Percentiles rank a stretch among this genome's conserved stretches.
These are phyloP conservation scores for Sorex maritimensis DNA, from an alignment of 2,797 vertebrate species.

Conservation along the genomic window DNA sequence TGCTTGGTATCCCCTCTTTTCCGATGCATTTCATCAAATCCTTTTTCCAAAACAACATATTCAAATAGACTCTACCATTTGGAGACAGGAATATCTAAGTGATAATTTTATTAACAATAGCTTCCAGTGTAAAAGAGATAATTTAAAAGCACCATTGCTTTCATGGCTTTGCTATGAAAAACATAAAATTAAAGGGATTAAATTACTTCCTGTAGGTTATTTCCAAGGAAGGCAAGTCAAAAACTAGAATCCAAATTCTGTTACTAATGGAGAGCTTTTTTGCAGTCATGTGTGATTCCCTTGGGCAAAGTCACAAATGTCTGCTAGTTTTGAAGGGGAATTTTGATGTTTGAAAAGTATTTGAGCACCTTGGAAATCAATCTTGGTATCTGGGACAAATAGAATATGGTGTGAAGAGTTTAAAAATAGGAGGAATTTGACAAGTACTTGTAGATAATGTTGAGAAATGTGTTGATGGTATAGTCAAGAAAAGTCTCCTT, in stretches of 20 bases:
- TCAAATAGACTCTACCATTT: constrained; percentile 35
- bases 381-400: neutral
- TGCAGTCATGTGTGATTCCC: neutral
- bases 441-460: neutral
- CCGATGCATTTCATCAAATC: neutral
- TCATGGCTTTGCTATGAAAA: neutral
- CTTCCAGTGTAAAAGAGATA: neutral
- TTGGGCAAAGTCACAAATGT: neutral
- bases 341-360: constrained; percentile 29
- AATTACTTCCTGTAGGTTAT: neutral
- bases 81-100: neutral
- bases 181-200: neutral
- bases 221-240: constrained; percentile 7
- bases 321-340: neutral
- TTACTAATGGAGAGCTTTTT: neutral
- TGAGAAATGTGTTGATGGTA: neutral
- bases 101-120: neutral
- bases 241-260: neutral
- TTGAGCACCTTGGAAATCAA: neutral
- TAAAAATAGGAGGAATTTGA: constrained; percentile 21
- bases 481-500: constrained; percentile 10
- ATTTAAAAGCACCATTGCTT: no score
- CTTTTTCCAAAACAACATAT: constrained; percentile 26
- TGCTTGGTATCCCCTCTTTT: neutral
- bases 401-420: neutral